A percentile compares a stretch with the other conserved stretches of the same genome.
Evolutionary conservation across 2,797 vertebrate genomes (phyloP).

Genomic region (Argya squamiceps): DNA sequence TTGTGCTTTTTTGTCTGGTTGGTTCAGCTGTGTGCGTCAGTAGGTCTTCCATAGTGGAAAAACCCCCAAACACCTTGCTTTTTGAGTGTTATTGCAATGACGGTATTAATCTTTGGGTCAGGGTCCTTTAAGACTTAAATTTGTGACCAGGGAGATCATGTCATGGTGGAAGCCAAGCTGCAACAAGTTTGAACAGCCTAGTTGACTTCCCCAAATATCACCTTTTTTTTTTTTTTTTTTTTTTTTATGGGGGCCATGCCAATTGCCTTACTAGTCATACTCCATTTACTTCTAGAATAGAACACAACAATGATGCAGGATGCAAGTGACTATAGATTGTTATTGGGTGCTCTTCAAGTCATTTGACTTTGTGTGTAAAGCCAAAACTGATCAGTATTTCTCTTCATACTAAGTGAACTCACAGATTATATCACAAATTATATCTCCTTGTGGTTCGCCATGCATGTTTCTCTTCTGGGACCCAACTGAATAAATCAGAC

Average conservation of each 20-base stretch:
- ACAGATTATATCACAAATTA: neutral
- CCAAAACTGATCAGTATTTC: neutral
- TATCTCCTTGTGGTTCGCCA: neutral
- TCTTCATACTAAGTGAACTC: neutral
- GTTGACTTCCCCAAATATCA: neutral
- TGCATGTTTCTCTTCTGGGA: neutral
- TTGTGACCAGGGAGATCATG: neutral
- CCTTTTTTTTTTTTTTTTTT: neutral
- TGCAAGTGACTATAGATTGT: neutral
- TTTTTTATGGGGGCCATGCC: too few relatives aligned
- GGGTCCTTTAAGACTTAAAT: neutral
- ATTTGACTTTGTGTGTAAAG: neutral
- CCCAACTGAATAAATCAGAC: neutral
- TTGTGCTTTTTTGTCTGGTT: neutral
- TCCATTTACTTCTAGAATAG: neutral
- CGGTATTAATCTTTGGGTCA: neutral
- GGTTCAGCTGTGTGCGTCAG: neutral
- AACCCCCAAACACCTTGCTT: rapidly evolving
- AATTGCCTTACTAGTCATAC: neutral
- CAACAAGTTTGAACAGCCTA: neutral
- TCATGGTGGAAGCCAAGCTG: neutral
- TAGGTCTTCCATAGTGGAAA: neutral
- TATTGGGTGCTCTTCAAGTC: neutral
- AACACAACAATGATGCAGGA: neutral
- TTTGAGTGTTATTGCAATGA: neutral